phyloP scores from a whole-genome alignment of 2,113 vertebrate genomes.

The Lichenostomus cassidix region DNA sequence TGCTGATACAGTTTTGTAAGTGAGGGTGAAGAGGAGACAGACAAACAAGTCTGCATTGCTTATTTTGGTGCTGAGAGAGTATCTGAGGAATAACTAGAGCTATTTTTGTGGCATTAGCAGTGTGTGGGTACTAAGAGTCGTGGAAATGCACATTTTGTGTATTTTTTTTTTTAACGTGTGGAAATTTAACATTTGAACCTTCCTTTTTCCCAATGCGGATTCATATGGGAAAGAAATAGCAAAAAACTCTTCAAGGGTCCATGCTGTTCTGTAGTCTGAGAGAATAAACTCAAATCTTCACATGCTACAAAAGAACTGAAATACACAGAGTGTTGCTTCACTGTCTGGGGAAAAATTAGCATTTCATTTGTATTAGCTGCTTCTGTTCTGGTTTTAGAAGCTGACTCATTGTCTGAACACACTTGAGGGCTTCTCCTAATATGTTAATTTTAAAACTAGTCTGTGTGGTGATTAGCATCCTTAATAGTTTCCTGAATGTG shows the following conservation, averaged over 20 bases:
- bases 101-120: constrained; percentile 11
- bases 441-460: constrained; percentile 36
- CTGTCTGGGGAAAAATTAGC: constrained; percentile 70
- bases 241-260: not conserved
- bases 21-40: not conserved
- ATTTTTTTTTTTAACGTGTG: not conserved
- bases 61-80: constrained; percentile 35
- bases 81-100: not conserved
- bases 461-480: constrained; percentile 17
- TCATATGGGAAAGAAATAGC: not conserved
- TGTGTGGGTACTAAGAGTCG: not conserved
- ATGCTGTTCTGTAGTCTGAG: not conserved
- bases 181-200: not conserved
- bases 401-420: constrained; percentile 67
- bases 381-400: constrained; percentile 64
- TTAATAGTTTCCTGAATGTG: constrained; percentile 6
- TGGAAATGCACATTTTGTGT: not conserved
- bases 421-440: constrained; percentile 45
- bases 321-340: constrained; percentile 43
- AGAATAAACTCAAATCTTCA: constrained; percentile 44
- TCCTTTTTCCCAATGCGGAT: not conserved
- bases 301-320: constrained; percentile 58
- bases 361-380: constrained; percentile 73
- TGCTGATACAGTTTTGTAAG: constrained; percentile 2
- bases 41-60: not conserved